Conservation (phyloP, 2,888 invertebrate species). For the Drosophila ustulata region DNA sequence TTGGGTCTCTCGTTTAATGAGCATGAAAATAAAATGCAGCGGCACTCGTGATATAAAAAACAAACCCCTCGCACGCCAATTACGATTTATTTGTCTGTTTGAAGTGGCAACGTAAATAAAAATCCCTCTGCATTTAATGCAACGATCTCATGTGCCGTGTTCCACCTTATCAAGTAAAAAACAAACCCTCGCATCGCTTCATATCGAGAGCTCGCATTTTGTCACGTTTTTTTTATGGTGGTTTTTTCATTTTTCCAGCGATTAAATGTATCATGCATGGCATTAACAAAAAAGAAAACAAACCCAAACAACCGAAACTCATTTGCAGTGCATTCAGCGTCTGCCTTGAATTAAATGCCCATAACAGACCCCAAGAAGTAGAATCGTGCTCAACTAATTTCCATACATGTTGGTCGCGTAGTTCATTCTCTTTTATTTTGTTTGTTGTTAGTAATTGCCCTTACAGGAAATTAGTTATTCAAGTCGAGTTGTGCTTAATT, state of each 20-base stretch:
- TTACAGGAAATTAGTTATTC: constrained; percentile 77
- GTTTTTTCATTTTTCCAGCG: constrained; percentile 61
- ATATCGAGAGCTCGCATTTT: constrained; percentile 64
- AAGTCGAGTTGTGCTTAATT: constrained; percentile 62
- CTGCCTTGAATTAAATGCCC: constrained; percentile 59
- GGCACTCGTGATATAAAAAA: constrained; percentile 34
- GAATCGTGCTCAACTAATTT: constrained; percentile 33
- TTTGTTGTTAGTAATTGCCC: constrained; percentile 64
- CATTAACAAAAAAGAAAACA: constrained; percentile 30
- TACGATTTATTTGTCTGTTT: constrained; percentile 78
- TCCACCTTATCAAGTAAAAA: constrained; percentile 56
- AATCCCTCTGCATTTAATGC: constrained; percentile 38
- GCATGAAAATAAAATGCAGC: constrained; percentile 55
- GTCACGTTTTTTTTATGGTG: constrained; percentile 70
- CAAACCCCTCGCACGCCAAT: constrained; percentile 75
- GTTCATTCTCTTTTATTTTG: constrained; percentile 26
- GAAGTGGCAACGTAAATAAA: constrained; percentile 71
- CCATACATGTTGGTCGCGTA: constrained; percentile 23
- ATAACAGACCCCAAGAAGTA: constrained; percentile 3
- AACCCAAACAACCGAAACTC: constrained; percentile 39
- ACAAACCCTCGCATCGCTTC: constrained; percentile 47
- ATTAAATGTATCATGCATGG: constrained; percentile 75
- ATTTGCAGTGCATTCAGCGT: constrained; percentile 66
- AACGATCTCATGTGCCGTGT: constrained; percentile 43
- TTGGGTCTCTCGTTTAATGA: constrained; percentile 57